phyloP scores from a whole-genome alignment of 2,888 invertebrate genomes.

The Sturmia bella region DNA sequence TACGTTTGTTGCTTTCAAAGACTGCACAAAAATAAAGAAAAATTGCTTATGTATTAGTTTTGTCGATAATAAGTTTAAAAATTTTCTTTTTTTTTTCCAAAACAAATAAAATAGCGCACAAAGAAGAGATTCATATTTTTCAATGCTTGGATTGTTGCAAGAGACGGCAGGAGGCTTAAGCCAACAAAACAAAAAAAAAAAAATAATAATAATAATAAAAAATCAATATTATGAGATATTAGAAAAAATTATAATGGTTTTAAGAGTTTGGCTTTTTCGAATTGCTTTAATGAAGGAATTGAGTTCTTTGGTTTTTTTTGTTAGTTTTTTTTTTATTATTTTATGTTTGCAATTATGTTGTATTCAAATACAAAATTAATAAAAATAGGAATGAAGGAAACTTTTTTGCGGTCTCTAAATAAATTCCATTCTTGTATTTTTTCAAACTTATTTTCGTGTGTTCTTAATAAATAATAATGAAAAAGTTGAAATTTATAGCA shows the following conservation, averaged over 20 bases:
- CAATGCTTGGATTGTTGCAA: constrained; percentile 4
- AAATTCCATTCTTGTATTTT: no score
- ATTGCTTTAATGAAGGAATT: constrained; percentile 8
- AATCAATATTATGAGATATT: constrained; percentile 63
- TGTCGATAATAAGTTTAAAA: constrained; percentile 73
- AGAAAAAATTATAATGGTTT: constrained; percentile 61
- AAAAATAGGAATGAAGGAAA: background rate
- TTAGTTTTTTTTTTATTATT: constrained; percentile 16
- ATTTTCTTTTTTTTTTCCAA: constrained; percentile 41
- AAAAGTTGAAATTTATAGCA: no score
- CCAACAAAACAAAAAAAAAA: constrained; percentile 22
- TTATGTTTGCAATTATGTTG: constrained; percentile 36
- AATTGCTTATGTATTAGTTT: constrained; percentile 71
- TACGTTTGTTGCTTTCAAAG: constrained; percentile 41
- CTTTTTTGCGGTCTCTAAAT: background rate
- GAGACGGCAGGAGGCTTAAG: constrained; percentile 3
- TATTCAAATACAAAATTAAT: constrained; percentile 44
- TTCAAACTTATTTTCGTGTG: no score
- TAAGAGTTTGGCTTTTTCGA: constrained; percentile 20
- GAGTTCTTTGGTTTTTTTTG: background rate
- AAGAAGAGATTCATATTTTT: constrained; percentile 50
- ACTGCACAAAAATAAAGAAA: constrained; percentile 42
- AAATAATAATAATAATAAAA: constrained; percentile 52
- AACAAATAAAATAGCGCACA: background rate
- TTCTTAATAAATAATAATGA: no score